These are phyloP conservation scores for Caenorhabditis brenneri DNA, from an alignment of 1,140 invertebrate species.

Conservation along the genomic window DNA sequence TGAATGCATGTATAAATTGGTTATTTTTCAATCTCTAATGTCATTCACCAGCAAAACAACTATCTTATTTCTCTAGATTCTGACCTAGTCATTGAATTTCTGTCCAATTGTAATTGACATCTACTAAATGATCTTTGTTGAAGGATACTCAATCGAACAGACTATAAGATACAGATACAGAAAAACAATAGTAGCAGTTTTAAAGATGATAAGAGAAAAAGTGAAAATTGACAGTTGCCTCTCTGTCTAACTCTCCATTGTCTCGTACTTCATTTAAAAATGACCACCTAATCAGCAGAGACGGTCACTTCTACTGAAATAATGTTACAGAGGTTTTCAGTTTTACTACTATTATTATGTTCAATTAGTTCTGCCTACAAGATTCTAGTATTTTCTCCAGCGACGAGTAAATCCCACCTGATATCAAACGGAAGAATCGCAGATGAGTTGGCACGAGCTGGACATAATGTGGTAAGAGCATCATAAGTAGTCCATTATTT, in stretches of 20 bases:
- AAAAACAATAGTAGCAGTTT: background rate
- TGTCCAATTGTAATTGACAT: background rate
- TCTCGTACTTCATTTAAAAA: background rate
- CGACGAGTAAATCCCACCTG: conserved; percentile 1
- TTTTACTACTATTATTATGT: background rate
- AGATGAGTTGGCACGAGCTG: background rate
- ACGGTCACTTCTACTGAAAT: background rate
- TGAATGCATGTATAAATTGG: background rate
- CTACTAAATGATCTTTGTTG: background rate
- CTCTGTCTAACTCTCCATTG: background rate
- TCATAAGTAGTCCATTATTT: background rate
- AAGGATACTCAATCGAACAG: background rate
- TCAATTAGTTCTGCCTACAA: background rate
- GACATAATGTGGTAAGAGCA: background rate
- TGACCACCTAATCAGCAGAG: background rate
- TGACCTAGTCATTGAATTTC: too few relatives aligned
- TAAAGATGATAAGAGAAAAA: background rate
- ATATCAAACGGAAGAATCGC: background rate
- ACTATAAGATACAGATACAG: background rate
- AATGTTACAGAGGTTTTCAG: background rate
- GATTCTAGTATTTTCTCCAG: background rate
- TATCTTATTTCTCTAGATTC: too few relatives aligned
- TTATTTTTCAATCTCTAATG: background rate
- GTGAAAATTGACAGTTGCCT: background rate
- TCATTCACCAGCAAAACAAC: too few relatives aligned